Evolutionary conservation across 2,888 invertebrate genomes (phyloP).

Genomic region (Ennomos quercinarius): DNA sequence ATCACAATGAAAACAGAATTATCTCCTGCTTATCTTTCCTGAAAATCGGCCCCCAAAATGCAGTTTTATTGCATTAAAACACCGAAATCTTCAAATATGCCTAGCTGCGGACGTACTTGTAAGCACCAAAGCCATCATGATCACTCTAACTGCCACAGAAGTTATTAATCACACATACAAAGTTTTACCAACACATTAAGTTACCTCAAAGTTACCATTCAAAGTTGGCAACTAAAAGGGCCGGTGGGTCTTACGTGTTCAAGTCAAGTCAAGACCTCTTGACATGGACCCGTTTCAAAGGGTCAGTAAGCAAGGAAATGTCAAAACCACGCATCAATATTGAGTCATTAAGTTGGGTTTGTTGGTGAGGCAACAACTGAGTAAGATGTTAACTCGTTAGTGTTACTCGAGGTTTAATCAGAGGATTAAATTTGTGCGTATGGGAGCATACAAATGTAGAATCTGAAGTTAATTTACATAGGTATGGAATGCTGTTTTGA

Average conservation of each 20-base stretch:
- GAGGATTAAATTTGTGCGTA: constrained; percentile 43
- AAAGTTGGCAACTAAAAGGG: constrained; percentile 65
- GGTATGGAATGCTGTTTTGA: constrained; percentile 5
- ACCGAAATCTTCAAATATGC: too few relatives aligned
- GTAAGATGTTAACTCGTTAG: constrained; percentile 59
- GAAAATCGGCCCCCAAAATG: too few relatives aligned
- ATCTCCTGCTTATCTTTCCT: too few relatives aligned
- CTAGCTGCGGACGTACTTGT: not conserved
- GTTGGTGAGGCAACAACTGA: constrained; percentile 63
- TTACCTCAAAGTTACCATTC: constrained; percentile 56
- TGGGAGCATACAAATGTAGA: constrained; percentile 2
- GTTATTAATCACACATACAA: constrained; percentile 56
- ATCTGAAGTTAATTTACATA: not conserved
- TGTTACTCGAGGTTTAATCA: constrained; percentile 61
- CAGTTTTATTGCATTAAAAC: too few relatives aligned
- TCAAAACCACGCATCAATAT: constrained; percentile 80
- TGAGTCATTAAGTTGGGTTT: constrained; percentile 69
- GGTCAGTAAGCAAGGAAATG: constrained; percentile 73
- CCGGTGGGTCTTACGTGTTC: constrained; percentile 41
- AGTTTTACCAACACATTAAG: constrained; percentile 47
- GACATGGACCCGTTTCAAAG: constrained; percentile 54
- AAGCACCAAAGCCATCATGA: constrained; percentile 13
- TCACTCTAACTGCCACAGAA: constrained; percentile 28
- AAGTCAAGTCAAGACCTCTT: constrained; percentile 50
- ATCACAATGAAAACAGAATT: too few relatives aligned